Percentiles rank a stretch among this genome's conserved stretches.
Conservation (phyloP, 2,113 vertebrate species). For the Vicugna pacos region DNA sequence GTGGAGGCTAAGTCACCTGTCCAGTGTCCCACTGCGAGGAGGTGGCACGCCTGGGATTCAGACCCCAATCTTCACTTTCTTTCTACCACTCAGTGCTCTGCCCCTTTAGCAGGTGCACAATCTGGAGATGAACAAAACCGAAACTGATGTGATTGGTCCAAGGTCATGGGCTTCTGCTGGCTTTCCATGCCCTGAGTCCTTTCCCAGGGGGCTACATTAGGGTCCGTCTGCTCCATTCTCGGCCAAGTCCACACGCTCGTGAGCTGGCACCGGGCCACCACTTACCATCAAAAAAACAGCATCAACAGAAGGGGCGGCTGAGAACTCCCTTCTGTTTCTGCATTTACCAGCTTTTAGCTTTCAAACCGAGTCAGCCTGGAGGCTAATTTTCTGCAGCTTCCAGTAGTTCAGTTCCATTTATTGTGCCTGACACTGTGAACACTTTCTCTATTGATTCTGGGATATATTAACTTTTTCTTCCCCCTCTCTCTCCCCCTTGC, state of each 20-base stretch:
- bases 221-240: not conserved
- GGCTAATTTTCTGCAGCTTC: conserved; percentile 68
- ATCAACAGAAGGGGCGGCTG: not conserved
- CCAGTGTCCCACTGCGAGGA: fast-evolving
- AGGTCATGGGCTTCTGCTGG: fast-evolving
- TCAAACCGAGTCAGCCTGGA: not conserved
- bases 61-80: not conserved
- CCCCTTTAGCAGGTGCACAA: fast-evolving
- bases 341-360: not conserved
- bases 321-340: not conserved
- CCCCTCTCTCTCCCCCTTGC: fast-evolving
- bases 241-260: fast-evolving
- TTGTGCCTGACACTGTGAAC: conserved; percentile 75
- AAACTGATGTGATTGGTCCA: fast-evolving
- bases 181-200: not conserved
- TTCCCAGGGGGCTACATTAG: not conserved
- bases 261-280: not conserved
- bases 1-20: not conserved
- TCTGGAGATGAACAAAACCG: fast-evolving
- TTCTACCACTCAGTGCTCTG: fast-evolving
- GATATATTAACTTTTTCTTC: not conserved
- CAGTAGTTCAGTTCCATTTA: conserved; percentile 68
- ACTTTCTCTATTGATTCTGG: conserved; percentile 63
- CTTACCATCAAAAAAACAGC: not conserved
- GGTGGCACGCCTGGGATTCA: not conserved